These are phyloP conservation scores for Bombus polaris DNA, from an alignment of 1,140 invertebrate genomes.

Conservation along the genomic window DNA sequence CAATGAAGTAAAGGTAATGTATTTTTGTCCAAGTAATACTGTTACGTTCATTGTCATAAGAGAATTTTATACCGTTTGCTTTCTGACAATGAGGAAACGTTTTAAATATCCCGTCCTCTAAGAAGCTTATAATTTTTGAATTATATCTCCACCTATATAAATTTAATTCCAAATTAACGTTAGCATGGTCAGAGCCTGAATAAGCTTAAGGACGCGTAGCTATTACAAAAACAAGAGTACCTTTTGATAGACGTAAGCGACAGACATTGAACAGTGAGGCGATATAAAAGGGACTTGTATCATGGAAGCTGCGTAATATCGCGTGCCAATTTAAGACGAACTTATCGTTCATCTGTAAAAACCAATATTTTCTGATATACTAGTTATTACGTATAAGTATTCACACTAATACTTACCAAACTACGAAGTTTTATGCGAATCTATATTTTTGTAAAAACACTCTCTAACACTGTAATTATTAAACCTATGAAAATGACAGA, in stretches of 20 bases:
- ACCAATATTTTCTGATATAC: neutral
- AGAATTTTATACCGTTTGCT: neutral
- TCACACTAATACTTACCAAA: too few relatives aligned
- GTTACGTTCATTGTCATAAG: neutral
- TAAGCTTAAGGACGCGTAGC: neutral
- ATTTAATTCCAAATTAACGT: neutral
- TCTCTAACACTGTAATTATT: too few relatives aligned
- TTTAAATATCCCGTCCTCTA: neutral
- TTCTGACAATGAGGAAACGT: neutral
- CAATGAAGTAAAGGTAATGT: neutral
- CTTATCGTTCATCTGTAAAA: neutral
- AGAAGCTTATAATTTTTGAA: neutral
- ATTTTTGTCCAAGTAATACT: neutral
- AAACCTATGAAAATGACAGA: too few relatives aligned
- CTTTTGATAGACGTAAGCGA: neutral
- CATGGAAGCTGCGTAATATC: too few relatives aligned
- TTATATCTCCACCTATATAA: neutral
- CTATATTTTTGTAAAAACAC: too few relatives aligned
- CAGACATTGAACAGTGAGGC: neutral
- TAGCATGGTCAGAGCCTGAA: neutral
- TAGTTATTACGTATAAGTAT: neutral
- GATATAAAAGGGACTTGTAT: too few relatives aligned
- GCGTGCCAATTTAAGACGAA: neutral
- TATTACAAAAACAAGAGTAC: too few relatives aligned
- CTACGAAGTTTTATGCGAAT: too few relatives aligned